Conservation (phyloP, 2,797 vertebrate genomes). For the Botia almorhae region DNA sequence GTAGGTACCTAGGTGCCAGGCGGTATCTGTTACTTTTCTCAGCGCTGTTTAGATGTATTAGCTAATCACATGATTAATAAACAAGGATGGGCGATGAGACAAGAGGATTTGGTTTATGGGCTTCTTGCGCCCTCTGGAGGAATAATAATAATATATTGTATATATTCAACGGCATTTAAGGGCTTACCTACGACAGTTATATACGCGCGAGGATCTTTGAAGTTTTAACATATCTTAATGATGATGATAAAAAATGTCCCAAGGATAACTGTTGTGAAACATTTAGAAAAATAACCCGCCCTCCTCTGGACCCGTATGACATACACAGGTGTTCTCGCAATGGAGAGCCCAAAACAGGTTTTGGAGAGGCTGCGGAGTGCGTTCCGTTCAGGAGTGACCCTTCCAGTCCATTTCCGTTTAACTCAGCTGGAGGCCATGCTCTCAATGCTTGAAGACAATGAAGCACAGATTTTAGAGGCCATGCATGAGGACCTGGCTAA, state of each 20-base stretch:
- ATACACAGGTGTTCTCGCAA: conserved; percentile 57
- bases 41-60: neutral
- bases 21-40: conserved; percentile 1
- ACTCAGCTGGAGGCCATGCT: conserved; percentile 70
- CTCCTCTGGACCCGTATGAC: neutral
- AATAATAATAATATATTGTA: too few relatives aligned
- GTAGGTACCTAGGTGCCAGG: too few relatives aligned
- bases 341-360: conserved; percentile 69
- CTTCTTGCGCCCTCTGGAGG: neutral
- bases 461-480: conserved; percentile 68
- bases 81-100: too few relatives aligned
- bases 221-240: neutral
- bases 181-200: neutral
- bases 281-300: too few relatives aligned
- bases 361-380: conserved; percentile 64
- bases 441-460: conserved; percentile 74
- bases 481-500: conserved; percentile 76
- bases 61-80: neutral
- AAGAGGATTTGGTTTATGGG: neutral
- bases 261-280: too few relatives aligned
- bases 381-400: conserved; percentile 69
- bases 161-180: neutral
- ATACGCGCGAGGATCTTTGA: neutral
- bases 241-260: neutral
- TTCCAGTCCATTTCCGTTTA: conserved; percentile 69